Base-by-base conservation (phyloP, 2,888 invertebrate genomes). In the Ethmia dodecea region DNA sequence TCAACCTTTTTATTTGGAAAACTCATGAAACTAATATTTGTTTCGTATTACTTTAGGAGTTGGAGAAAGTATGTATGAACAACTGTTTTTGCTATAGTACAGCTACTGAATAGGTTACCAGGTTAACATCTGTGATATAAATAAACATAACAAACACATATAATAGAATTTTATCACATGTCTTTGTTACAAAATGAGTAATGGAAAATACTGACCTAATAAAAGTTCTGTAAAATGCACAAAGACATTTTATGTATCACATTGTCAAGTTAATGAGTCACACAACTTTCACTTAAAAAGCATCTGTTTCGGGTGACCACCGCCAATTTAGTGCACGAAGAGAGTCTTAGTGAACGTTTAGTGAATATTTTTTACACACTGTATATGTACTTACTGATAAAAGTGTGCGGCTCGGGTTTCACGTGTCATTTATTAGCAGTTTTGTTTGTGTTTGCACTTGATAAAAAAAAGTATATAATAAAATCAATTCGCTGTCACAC, bases 231-330 rank as follows among this genome's bases (percentile, higher is more conserved):
- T 52, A 42, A 41, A 30, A 43, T 35, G 13, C 44, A 66, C 54
- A 65, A 60, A 56, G 45, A 36, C 24, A 28, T 43, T 40, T 55
- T 54, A 51, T 55, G 37, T 51, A 47, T 52, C 47, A 62, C 49
- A 39, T 59, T 47, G 48, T 39, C 35, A 45, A 31, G 35, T 25
- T 34, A 51, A 35, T 76, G 72, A 74, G 48, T 75, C 74, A 77
- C 50, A 55, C 58, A 26, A 63, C 59, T 68, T 71, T 69, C 56
- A 55, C 60, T 67, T 75, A 74, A 56, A 75, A 72, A 60, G 47
- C 47, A 46, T 35, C 42, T 39, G 34, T 41, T 38, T 38, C 31
- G 31, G 34, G n/a, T 36, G 37, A 43, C 45, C 40, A 37, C 38
- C 31, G 33, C 31, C 40, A 42, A 44, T 45, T 39, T 47, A 45